A percentile compares a stretch with the other conserved stretches of the same genome.
Conservation (phyloP, 2,113 vertebrate species). For the Odocoileus hemionus region DNA sequence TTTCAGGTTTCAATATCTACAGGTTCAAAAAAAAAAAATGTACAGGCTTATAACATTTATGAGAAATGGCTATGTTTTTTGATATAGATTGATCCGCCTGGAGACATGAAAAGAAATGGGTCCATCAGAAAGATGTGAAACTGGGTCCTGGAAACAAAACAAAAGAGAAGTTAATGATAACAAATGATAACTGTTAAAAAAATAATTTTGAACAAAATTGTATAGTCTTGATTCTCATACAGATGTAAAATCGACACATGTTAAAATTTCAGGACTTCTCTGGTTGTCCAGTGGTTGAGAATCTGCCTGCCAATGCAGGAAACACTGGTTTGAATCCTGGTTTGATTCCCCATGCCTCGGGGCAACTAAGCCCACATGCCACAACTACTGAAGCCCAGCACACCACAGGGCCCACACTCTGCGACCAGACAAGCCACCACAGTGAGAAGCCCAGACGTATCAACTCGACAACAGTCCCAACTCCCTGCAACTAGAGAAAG, state of each 20-base stretch:
- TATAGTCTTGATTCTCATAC: not conserved
- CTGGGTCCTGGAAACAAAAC: not conserved
- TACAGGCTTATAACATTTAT: not conserved
- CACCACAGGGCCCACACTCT: not conserved
- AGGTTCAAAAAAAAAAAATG: not conserved
- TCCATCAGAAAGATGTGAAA: not conserved
- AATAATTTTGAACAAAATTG: not conserved
- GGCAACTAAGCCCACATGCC: not conserved
- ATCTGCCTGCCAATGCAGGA: not conserved
- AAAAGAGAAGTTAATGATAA: not conserved
- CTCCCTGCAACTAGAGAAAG: not conserved
- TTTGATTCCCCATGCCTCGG: not conserved
- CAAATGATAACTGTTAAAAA: not conserved
- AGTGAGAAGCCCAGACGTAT: rapidly evolving
- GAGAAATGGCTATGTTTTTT: not conserved
- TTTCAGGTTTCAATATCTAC: not conserved
- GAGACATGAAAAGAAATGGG: not conserved
- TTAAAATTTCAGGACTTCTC: not conserved
- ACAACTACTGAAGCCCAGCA: not conserved
- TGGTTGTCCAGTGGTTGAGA: not conserved
- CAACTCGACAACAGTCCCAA: not conserved
- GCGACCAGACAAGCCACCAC: not conserved
- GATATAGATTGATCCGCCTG: not conserved
- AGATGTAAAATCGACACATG: not conserved
- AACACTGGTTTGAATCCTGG: not conserved